Conservation (phyloP, 1,140 invertebrate genomes). For the Sitophilus oryzae region DNA sequence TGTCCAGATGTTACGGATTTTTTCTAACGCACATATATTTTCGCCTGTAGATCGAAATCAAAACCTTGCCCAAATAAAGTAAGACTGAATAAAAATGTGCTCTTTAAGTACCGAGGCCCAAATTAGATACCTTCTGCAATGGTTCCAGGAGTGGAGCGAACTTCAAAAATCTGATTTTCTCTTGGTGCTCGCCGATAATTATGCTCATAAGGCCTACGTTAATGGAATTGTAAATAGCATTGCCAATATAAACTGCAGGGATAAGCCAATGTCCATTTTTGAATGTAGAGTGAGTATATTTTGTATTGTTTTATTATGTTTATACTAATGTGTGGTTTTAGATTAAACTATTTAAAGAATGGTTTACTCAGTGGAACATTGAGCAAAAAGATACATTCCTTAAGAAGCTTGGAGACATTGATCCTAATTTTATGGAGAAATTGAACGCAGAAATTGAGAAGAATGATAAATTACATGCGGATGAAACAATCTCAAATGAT, state of each 20-base stretch:
- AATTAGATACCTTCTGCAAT: slow-evolving; percentile 71
- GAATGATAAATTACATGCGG: slow-evolving; percentile 4
- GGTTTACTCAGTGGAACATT: slow-evolving; percentile 75
- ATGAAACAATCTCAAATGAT: neutral
- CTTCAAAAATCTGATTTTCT: slow-evolving; percentile 80
- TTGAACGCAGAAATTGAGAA: slow-evolving; percentile 55
- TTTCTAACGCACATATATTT: neutral
- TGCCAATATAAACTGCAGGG: slow-evolving; percentile 58
- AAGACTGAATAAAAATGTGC: slow-evolving; percentile 31
- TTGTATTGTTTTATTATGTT: too few species aligned
- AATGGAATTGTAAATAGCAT: slow-evolving; percentile 70
- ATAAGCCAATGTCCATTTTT: slow-evolving; percentile 78
- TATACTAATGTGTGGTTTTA: slow-evolving; percentile 34
- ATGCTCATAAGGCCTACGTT: slow-evolving; percentile 54
- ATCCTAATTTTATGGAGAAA: slow-evolving; percentile 64
- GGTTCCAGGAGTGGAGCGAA: slow-evolving; percentile 86
- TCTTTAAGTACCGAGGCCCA: slow-evolving; percentile 56
- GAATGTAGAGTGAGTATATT: slow-evolving; percentile 67
- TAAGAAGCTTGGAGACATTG: slow-evolving; percentile 61
- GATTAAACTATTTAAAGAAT: slow-evolving; percentile 80
- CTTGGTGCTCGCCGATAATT: slow-evolving; percentile 65
- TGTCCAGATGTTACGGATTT: neutral
- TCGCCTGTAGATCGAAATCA: slow-evolving; percentile 7
- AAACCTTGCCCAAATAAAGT: slow-evolving; percentile 6
- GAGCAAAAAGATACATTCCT: slow-evolving; percentile 67